Percentiles rank a stretch among this genome's conserved stretches.
Evolutionary conservation across 2,797 vertebrate genomes (phyloP).

Genomic region (Acropternis orthonyx): DNA sequence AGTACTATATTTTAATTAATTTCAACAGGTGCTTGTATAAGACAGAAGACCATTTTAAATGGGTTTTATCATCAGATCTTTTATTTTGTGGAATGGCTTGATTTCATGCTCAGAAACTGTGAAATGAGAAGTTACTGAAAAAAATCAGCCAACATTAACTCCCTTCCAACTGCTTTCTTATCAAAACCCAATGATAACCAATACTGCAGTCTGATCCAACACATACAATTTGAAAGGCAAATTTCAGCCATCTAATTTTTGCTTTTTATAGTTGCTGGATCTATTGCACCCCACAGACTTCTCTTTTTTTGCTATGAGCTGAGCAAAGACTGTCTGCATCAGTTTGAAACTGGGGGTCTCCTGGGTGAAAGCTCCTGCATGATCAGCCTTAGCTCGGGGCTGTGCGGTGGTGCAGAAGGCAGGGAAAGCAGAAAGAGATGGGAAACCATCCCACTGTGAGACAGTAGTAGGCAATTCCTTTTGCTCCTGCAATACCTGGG

Average conservation of each 20-base stretch:
- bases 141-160: neutral
- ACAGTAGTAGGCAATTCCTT: neutral
- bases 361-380: neutral
- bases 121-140: slow-evolving; percentile 29
- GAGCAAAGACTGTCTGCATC: neutral
- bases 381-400: neutral
- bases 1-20: neutral
- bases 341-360: neutral
- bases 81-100: slow-evolving; percentile 23
- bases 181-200: neutral
- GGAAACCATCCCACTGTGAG: neutral
- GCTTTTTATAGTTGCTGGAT: neutral
- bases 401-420: neutral
- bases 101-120: slow-evolving; percentile 40
- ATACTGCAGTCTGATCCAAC: neutral
- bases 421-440: neutral
- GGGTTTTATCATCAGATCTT: neutral
- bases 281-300: neutral
- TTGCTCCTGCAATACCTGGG: neutral
- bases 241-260: neutral
- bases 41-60: slow-evolving; percentile 19
- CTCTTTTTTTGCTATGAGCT: neutral
- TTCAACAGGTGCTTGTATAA: neutral
- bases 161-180: neutral
- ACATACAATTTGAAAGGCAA: neutral